Conservation (phyloP, 2,797 vertebrate species). For the Emydoidea blandingii region DNA sequence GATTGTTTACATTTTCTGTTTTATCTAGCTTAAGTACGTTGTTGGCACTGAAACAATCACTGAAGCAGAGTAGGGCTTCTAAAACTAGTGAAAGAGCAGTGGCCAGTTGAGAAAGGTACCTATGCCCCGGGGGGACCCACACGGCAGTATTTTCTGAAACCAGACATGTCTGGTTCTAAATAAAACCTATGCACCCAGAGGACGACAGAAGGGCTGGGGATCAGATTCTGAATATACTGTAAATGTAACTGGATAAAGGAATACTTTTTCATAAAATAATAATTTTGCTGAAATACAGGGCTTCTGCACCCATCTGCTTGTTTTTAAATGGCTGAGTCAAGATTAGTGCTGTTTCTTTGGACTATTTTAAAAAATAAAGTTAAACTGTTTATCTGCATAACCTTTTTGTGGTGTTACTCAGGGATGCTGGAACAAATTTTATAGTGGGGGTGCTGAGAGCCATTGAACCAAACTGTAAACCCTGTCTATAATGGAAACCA, state of each 20-base stretch:
- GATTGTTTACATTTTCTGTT: neutral
- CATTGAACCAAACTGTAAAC: no score
- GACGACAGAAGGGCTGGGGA: neutral
- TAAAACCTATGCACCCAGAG: neutral
- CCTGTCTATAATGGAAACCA: no score
- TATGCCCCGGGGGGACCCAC: neutral
- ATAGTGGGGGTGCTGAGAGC: no score
- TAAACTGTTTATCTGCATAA: neutral
- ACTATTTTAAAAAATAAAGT: no score
- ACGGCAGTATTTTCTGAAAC: neutral
- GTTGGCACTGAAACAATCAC: neutral
- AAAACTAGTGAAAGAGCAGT: neutral
- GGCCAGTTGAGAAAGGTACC: neutral
- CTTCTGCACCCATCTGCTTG: neutral
- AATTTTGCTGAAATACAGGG: no score
- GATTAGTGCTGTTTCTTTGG: no score
- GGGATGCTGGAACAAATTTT: no score
- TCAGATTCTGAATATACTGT: neutral
- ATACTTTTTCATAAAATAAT: no score
- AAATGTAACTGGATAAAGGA: no score
- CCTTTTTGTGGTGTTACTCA: neutral
- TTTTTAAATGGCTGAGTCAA: no score
- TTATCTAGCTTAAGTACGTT: neutral
- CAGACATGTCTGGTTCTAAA: neutral
- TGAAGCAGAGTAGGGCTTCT: neutral